Evolutionary conservation across 2,888 invertebrate genomes (phyloP).

Genomic region (Diplazon laetatorius): DNA sequence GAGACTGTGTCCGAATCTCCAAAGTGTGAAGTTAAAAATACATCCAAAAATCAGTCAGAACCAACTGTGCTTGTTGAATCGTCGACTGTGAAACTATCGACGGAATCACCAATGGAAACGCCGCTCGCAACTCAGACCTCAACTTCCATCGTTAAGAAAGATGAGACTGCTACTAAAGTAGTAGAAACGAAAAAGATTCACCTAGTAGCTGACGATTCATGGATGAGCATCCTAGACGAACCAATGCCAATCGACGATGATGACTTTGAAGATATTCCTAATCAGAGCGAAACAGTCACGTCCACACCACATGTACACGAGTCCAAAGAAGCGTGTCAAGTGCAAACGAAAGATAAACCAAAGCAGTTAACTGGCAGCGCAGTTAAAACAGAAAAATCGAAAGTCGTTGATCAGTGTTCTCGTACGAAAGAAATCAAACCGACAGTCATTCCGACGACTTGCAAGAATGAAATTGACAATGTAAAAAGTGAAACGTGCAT

Average conservation of each 20-base stretch:
- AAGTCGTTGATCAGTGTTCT: not conserved
- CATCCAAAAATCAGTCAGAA: not conserved
- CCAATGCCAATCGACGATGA: constrained; percentile 73
- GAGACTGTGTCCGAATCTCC: not conserved
- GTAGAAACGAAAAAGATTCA: constrained; percentile 59
- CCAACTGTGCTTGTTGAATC: not conserved
- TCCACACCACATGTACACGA: constrained; percentile 8
- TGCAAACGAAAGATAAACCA: not conserved
- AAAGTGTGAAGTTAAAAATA: constrained; percentile 8
- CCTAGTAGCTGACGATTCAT: constrained; percentile 70
- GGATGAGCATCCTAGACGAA: constrained; percentile 76
- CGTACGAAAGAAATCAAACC: constrained; percentile 22
- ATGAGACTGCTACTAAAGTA: constrained; percentile 15
- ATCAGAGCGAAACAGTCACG: constrained; percentile 46
- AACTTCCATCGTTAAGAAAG: not conserved
- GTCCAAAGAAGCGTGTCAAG: not conserved
- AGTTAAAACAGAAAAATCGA: constrained; percentile 12
- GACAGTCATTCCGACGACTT: not conserved
- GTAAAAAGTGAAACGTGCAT: not conserved
- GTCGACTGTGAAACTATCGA: not conserved
- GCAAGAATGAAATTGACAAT: not conserved
- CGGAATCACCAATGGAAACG: constrained; percentile 12
- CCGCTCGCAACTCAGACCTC: not conserved
- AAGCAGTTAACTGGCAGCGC: not conserved
- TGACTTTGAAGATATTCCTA: constrained; percentile 68